Base-by-base conservation (phyloP, 1,140 invertebrate species). In the Lethrus apterus region DNA sequence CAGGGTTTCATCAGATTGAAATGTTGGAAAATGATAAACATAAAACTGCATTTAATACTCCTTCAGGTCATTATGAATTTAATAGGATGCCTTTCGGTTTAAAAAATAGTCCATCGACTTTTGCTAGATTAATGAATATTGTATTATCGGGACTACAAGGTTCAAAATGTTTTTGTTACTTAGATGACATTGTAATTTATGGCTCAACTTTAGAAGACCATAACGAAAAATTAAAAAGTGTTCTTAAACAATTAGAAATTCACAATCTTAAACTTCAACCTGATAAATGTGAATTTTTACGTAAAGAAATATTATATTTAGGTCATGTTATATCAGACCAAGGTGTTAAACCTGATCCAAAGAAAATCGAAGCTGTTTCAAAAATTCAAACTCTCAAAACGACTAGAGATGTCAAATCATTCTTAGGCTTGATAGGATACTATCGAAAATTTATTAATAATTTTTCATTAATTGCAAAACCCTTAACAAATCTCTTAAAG, bases 151-250 rank as follows among this genome's bases (percentile, higher is more conserved):
- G 51, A n/a, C 29, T 50, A 26, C 41, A 44, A 23, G 48, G 36
- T 7, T 42, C 15, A 13, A 31, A 50, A 11, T 50, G 44, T 21
- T 42, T 54, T 24, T n/a, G 15, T 36, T 65, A 31, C 50, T 60
- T 75, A 5, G 70, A 74, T 55, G 72, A 74, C 35, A 60, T 74
- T 4, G 55, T 75, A 1, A 42, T 70, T 9, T 63, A 51, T 33
- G 52, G 50, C 10, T 47, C 53, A n/a, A 51, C 48, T 23, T 53
- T 63, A 29, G 51, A 64, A 10, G 56, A 65, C 14, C 70, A 73
- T 41, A 40, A 62, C 17, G 7, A 43, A 13, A 59, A 68, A 29
- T 13, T 73, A 7, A 20, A 46, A 9, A 18, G 30, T 13, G 36
- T 47, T 14, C 44, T 51, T 35, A 13, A 46, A 13, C 29, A 36